These are phyloP conservation scores for Brachyhypopomus occidentalis DNA, from an alignment of 2,113 vertebrate genomes.

Conservation along the genomic window DNA sequence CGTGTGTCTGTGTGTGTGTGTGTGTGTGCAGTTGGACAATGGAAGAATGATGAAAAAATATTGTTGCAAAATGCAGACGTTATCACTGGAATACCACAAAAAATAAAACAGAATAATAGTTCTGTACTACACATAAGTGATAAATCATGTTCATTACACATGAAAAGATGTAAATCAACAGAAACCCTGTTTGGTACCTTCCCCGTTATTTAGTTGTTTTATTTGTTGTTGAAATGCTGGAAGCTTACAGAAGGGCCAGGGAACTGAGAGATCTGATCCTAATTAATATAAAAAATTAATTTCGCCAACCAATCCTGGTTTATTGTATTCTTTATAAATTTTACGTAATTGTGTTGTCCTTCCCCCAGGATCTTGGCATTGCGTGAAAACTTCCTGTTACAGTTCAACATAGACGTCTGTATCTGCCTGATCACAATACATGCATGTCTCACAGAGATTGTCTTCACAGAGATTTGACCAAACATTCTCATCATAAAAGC, in stretches of 20 bases:
- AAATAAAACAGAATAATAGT: neutral
- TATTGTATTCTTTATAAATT: neutral
- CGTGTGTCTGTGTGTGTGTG: too few species aligned
- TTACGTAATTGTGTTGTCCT: neutral
- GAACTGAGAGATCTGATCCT: too few species aligned
- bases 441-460: neutral
- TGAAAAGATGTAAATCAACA: neutral
- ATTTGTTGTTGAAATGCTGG: neutral
- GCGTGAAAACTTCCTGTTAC: constrained; percentile 94
- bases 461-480: neutral
- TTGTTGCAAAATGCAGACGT: neutral
- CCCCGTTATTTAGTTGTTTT: neutral
- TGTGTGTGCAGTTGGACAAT: neutral
- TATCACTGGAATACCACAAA: neutral
- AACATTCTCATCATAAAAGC: too few species aligned
- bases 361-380: constrained; percentile 86
- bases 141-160: neutral
- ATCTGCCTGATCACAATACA: neutral
- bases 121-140: neutral
- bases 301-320: too few species aligned
- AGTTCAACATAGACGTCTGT: constrained; percentile 95
- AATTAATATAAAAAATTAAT: too few species aligned
- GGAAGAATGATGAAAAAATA: neutral
- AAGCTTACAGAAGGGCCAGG: neutral
- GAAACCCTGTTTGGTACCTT: neutral